phyloP scores from a whole-genome alignment of 2,113 vertebrate genomes.

The Ctenodactylus gundi region DNA sequence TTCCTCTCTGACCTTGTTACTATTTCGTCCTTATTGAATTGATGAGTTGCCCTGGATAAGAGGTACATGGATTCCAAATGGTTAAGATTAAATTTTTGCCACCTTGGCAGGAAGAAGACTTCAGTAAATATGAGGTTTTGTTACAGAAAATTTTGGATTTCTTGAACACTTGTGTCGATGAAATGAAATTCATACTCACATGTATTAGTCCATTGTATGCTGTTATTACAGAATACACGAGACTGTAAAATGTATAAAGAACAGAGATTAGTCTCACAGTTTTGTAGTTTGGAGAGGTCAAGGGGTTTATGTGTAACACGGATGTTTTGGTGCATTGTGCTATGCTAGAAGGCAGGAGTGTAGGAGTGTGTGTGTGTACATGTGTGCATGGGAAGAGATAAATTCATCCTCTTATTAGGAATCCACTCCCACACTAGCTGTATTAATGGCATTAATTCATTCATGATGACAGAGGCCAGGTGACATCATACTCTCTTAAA shows the following conservation, averaged over 20 bases:
- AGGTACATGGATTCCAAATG: not conserved
- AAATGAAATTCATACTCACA: not conserved
- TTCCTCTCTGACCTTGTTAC: not conserved
- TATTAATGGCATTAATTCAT: not conserved
- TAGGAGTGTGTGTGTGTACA: not conserved
- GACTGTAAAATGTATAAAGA: not conserved
- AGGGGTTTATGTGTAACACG: not conserved
- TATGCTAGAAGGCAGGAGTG: not conserved
- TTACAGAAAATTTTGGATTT: not conserved
- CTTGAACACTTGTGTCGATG: not conserved
- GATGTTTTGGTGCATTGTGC: not conserved
- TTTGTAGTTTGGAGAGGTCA: not conserved
- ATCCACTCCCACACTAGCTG: not conserved
- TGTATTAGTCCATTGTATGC: not conserved
- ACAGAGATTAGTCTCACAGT: not conserved
- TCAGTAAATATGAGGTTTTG: not conserved
- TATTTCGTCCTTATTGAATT: not conserved
- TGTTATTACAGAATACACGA: not conserved
- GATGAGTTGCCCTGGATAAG: not conserved
- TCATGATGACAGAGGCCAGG: not conserved
- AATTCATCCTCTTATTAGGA: not conserved
- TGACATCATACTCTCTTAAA: not conserved
- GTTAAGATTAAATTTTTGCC: not conserved
- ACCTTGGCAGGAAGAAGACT: not conserved
- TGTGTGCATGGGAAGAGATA: too few species aligned